Evolutionary conservation across 2,888 invertebrate genomes (phyloP), one percentile per base, ranked within the genome.

Genomic region (Tetragonisca angustula): DNA sequence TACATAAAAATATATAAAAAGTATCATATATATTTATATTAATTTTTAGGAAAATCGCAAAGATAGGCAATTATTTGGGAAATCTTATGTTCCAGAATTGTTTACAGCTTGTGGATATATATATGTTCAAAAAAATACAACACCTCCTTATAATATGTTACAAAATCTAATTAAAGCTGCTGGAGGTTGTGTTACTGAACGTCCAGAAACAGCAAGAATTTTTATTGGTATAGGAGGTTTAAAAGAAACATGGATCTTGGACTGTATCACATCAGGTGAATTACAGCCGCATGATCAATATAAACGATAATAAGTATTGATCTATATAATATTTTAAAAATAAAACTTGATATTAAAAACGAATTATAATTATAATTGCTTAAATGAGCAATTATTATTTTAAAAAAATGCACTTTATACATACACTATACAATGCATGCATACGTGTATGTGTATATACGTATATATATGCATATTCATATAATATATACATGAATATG

Each of bases 41-140:
- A 5, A 52, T 56, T 74, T 68, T 32, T 90, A 96, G 96, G 95
- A 96, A 92, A 96, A 96, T 90, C 96, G 96, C 1, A 93, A 95
- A 9, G 96, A 96, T 91, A 95, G 96, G 17, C 96, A 96, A 92
- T 95, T 96, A 11, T 96, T 96, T 90, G 96, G 96, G 17, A 91
- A 92, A 27, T 92, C 94, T 3, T 96, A 95, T 89, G 95, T 95
- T 21, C 95, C 96, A 88, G 96, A 96, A 88, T 93, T 97, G 9
- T 97, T 97, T 89, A 92, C 95, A 21, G 94, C 95, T 68, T 95
- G 96, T 90, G 96, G 96, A 13, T 87, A 94, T 15, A 96, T 97
- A 80, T 96, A 96, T 88, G 94, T 97, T 1, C 95, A 95, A 19
- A 91, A 89, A 76, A 93, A 94, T 0, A 95, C 95, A 13, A 94